Conservation (phyloP, 2,113 vertebrate genomes). For the Lichenostomus cassidix region DNA sequence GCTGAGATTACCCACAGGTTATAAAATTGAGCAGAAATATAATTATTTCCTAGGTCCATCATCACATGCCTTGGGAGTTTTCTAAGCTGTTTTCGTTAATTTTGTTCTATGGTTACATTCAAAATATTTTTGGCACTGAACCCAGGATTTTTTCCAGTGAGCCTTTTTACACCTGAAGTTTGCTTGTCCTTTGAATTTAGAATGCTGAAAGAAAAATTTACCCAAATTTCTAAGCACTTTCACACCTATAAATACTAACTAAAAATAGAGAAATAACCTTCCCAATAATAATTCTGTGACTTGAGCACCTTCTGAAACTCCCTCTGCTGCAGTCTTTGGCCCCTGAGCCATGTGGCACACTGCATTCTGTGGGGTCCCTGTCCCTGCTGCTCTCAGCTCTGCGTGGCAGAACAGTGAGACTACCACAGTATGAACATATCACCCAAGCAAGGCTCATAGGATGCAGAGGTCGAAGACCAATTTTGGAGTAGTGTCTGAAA, state of each 20-base stretch:
- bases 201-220: neutral
- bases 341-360: rapidly evolving
- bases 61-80: neutral
- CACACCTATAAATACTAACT: neutral
- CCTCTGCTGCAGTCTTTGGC: neutral
- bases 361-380: rapidly evolving
- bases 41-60: neutral
- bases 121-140: neutral
- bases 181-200: neutral
- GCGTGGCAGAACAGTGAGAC: rapidly evolving
- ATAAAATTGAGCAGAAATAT: neutral
- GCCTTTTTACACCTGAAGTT: neutral
- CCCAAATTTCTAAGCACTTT: neutral
- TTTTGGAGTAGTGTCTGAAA: neutral
- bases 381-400: neutral
- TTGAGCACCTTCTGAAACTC: neutral
- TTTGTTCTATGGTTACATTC: neutral
- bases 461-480: neutral
- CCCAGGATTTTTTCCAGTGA: neutral
- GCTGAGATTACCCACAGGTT: neutral
- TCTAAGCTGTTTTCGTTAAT: neutral
- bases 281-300: neutral
- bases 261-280: neutral
- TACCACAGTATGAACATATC: neutral
- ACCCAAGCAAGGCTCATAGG: neutral